Conservation (phyloP, 2,113 vertebrate species). For the Chloebia gouldiae region DNA sequence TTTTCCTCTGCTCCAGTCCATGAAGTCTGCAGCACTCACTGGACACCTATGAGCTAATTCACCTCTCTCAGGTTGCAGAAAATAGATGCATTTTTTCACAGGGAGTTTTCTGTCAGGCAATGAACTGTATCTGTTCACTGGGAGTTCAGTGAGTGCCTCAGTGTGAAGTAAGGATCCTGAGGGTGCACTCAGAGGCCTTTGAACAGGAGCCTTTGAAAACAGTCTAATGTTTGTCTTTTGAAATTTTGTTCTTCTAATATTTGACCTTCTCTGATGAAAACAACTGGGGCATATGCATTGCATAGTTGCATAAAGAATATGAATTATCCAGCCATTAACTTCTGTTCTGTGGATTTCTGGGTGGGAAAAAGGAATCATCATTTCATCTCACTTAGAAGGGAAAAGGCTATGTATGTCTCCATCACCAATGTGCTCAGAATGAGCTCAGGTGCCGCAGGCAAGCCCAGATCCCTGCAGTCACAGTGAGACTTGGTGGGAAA, state of each 20-base stretch:
- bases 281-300: not conserved
- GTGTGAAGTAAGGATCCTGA: not conserved
- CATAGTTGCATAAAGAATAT: not conserved
- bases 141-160: not conserved
- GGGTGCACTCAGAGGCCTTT: not conserved
- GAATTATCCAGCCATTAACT: not conserved
- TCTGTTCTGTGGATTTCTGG: not conserved
- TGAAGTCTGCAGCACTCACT: not conserved
- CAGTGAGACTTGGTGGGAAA: not conserved
- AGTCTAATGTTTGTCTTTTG: not conserved
- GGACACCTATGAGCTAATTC: not conserved
- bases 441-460: not conserved
- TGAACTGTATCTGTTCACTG: not conserved
- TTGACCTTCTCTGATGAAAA: not conserved
- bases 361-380: not conserved
- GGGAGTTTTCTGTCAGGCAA: not conserved
- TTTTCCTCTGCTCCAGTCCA: not conserved
- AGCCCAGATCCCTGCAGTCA: not conserved
- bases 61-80: not conserved
- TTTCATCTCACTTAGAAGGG: not conserved
- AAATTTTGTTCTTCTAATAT: not conserved
- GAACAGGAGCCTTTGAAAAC: not conserved
- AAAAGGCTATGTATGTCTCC: not conserved
- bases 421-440: not conserved
- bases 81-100: not conserved